Evolutionary conservation across 1,140 invertebrate genomes (phyloP), one percentile per base, ranked within the genome.

Genomic region (Tetranychus cinnabarinus): DNA sequence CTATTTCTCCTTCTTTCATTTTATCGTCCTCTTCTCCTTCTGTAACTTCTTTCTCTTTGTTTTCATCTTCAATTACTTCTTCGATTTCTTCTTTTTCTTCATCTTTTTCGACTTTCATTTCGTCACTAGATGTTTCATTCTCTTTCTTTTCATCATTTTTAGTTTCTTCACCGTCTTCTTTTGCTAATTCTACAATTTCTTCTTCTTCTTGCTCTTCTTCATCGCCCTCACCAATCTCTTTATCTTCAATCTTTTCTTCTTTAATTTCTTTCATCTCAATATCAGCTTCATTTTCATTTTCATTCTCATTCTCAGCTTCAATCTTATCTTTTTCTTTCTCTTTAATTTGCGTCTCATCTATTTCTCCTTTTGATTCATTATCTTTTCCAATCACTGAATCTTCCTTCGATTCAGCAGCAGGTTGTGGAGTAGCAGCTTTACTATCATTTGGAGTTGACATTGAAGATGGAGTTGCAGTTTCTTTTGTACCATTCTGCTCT

Each of bases 371-470:
- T 34, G 6, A 3, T 8, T 56, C 33, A 34, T 33, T 34, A 35
- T 34, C 55, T 35, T 15, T 56, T 34, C 34, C 35, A 13, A 33
- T 56, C 23, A 7, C 5, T 39, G n/a, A 36, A 60, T 42, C 33
- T 36, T 59, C 47, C 2, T 54, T 33, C 3, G 2, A 2, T 35
- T 55, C 65, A 48, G 13, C 54, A 62, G 79, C 76, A 0, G 83
- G 82, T 10, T 82, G 82, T 64, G 82, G 83, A 7, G 81, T 79
- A 1, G 81, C 79, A n/a, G 78, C 77, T 1, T 81, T 81, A 12
- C 77, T 67, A 50, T 66, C 63, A 33, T 56, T 65, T 10, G 68
- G 66, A 12, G 65, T 64, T 39, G 35, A 56, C 36, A 56, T 2
- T 37, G 34, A 56, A 35, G 55, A 56, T 56, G 55, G 55, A 31